Conservation (phyloP, 2,888 invertebrate species). For the Philhelius pedissequus region DNA sequence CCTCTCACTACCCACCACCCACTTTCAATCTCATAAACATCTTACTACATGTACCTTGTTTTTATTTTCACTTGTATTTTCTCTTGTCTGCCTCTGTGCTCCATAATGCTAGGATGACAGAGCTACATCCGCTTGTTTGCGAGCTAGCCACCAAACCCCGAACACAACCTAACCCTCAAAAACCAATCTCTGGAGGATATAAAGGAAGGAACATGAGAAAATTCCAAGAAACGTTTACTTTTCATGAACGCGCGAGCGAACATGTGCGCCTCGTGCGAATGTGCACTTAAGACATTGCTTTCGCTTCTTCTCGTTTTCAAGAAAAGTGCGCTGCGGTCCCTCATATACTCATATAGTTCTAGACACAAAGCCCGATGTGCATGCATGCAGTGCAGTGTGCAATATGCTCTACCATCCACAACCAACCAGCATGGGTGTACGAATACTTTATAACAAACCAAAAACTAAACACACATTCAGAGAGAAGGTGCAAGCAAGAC, state of each 20-base stretch:
- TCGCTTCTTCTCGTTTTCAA: conserved; percentile 34
- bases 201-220: conserved; percentile 39
- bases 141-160: background rate
- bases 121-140: conserved; percentile 6
- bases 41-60: conserved; percentile 45
- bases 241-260: conserved; percentile 64
- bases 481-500: conserved; percentile 31
- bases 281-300: conserved; percentile 69
- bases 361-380: conserved; percentile 11
- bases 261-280: conserved; percentile 51
- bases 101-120: conserved; percentile 26
- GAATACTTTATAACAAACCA: conserved; percentile 48
- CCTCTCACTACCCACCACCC: background rate
- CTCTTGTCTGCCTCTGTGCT: conserved; percentile 10
- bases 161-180: background rate
- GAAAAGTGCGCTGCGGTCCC: background rate
- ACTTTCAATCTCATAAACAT: conserved; percentile 54
- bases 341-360: background rate
- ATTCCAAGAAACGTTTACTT: conserved; percentile 61
- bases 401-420: conserved; percentile 37
- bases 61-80: conserved; percentile 37
- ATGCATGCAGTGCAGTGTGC: conserved; percentile 57
- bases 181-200: conserved; percentile 1
- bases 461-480: conserved; percentile 57
- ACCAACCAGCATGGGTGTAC: conserved; percentile 27